Evolutionary conservation across 2,888 invertebrate genomes (phyloP), one percentile per base, ranked within the genome.

Genomic region (Philereme vetulata): DNA sequence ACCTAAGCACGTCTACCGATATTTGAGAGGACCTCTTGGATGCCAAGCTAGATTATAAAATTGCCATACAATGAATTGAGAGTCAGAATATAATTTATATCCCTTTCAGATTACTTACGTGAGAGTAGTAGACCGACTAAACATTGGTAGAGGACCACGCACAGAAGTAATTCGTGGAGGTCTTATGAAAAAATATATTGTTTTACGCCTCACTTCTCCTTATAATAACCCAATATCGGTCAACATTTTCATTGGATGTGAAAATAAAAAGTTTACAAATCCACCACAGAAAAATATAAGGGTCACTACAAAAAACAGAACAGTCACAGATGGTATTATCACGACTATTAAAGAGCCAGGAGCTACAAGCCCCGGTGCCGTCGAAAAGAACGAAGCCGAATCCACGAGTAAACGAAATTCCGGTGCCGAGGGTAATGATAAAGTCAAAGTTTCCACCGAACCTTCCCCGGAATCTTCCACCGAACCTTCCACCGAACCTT

Each of bases 211-310:
- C 1, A 78, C 68, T 9, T 84, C 88, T 0, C 54, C 72, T 0
- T 86, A 83, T 56, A 78, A 81, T 46, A 71, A 65, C 4, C 90
- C 90, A 0, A 72, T 89, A 56, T 85, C 88, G 0, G 90, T 85
- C 0, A 87, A 87, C 33, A 76, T 90, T 38, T 88, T 84, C 61
- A 78, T 88, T 1, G 89, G 87, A 0, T 89, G 89, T 51, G 74
- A 74, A 35, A 85, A 85, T 50, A 79, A 77, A 44, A 59, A 51
- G n/a, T 49, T 47, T n/a, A 62, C 57, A 5, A 48, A 10, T 6
- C 58, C 36, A 40, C 51, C 63, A 0, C 58, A 55, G 58, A 56
- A 38, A 46, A 56, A 61, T 11, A 62, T 52, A 35, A 48, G 58
- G 10, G 50, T 46, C n/a, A 59, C 49, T 9, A 56, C 21, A 54